Evolutionary conservation across 1,140 invertebrate species (phyloP).

Genomic region (Drosophila oshimai): DNA sequence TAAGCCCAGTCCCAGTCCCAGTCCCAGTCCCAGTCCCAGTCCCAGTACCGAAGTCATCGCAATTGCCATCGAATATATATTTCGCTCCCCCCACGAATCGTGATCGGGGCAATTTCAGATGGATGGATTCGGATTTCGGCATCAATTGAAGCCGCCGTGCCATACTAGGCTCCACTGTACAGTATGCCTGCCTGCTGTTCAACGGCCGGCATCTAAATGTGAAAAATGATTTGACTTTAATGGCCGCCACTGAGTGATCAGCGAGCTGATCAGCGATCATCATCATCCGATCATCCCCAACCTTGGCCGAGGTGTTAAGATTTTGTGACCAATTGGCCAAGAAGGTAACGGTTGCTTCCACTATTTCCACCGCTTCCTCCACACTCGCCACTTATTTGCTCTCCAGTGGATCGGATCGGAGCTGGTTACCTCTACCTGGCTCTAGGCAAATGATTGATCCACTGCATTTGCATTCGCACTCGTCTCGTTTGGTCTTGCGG

Average conservation of each 20-base stretch:
- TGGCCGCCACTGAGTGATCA: constrained; percentile 79
- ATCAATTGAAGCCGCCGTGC: constrained; percentile 71
- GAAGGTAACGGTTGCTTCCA: constrained; percentile 48
- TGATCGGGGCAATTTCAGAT: constrained; percentile 70
- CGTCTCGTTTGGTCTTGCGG: constrained; percentile 31
- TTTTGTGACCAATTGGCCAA: constrained; percentile 74
- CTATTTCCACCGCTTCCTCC: constrained; percentile 47
- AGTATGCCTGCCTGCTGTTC: constrained; percentile 33
- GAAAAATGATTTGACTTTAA: constrained; percentile 83
- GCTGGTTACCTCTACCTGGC: background rate
- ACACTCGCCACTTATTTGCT: constrained; percentile 14
- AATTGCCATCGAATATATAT: constrained; percentile 64
- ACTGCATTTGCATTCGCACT: constrained; percentile 42
- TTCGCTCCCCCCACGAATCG: constrained; percentile 44
- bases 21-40: constrained; percentile 5
- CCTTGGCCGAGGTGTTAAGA: constrained; percentile 71
- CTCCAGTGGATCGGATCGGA: background rate
- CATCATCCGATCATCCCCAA: constrained; percentile 21
- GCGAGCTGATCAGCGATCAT: constrained; percentile 26
- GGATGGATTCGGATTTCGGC: constrained; percentile 57
- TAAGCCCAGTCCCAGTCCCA: constrained; percentile 46
- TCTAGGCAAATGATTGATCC: constrained; percentile 74
- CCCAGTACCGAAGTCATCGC: constrained; percentile 4
- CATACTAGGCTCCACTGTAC: background rate
- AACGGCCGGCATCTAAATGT: constrained; percentile 69